Evolutionary conservation across 2,797 vertebrate species (phyloP), one percentile per base, ranked within the genome.

Genomic region (Lepus oiostolus): DNA sequence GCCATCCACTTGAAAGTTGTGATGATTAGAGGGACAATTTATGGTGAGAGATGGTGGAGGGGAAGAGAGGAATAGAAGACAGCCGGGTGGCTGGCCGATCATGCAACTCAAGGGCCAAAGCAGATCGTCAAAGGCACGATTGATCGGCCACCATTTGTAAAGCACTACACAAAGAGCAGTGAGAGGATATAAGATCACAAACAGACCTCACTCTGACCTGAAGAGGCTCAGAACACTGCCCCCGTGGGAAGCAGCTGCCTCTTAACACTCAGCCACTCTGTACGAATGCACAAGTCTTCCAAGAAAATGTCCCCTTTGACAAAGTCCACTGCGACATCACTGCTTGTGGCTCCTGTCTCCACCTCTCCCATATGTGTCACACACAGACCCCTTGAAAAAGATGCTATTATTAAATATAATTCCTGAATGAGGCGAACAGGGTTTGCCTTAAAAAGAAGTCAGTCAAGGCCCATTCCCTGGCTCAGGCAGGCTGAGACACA

Each of bases 1-100:
- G 90, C 96, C 93, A 60, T 96, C 97, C 91, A 96, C 97, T 98
- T 96, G 97, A 97, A 97, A 97, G 97, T 92, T 91, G 54, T 88
- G 88, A 93, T 90, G 96, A 96, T 97, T 96, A 97, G 91, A 96
- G 96, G 93, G 90, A 92, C 92, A 88, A 52, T 75, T 93, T 92
- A 90, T 95, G 95, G 94, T 65, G 83, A 84, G 76, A 91, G 93
- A 88, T 62, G 70, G 30, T 77, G 75, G 70, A 76, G 17, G 50
- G 52, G 30, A 21, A 79, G 85, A 26, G 28, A 83, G 86, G 71
- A 60, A 38, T 4, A 30, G 58, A 63, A 85, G 74, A 70, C 22
- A 62, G 67, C 70, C 71, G 17, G 26, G 90, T 47, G 86, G 80
- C 75, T 86, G 71, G 47, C 68, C 30, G 65, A 52, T 86, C 7